These are phyloP conservation scores for Tiliacea citrago DNA, from an alignment of 2,888 invertebrate species.

Conservation along the genomic window DNA sequence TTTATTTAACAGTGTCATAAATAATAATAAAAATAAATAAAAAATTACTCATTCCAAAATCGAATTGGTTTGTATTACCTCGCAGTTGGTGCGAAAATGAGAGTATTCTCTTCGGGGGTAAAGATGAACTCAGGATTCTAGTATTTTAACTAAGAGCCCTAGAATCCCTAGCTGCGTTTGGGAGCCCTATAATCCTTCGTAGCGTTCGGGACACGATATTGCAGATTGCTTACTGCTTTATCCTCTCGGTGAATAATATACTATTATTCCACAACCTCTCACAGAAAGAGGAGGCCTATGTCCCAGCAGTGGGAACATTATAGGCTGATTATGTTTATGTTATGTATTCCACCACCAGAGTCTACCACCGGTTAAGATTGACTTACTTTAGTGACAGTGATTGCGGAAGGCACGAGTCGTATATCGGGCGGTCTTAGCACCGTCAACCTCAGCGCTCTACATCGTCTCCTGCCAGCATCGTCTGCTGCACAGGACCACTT, in stretches of 20 bases:
- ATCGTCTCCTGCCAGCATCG: constrained; percentile 93
- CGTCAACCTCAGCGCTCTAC: constrained; percentile 91
- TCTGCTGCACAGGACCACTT: constrained; percentile 95
- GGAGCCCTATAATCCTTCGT: no score
- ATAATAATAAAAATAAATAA: no score
- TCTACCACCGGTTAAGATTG: no score
- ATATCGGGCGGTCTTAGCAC: constrained; percentile 92
- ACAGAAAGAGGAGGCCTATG: no score
- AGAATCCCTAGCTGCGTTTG: background rate
- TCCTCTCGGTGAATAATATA: no score
- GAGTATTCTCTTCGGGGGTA: background rate
- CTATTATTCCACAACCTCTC: no score
- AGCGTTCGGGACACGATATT: no score
- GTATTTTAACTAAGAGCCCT: background rate
- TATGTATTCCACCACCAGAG: no score
- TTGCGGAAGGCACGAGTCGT: constrained; percentile 92
- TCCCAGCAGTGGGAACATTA: no score
- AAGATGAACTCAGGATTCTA: background rate
- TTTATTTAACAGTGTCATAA: background rate
- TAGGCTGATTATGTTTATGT: no score
- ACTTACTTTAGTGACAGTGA: constrained; percentile 93
- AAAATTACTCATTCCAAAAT: background rate
- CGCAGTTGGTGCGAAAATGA: background rate
- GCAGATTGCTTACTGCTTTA: no score
- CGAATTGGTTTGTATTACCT: background rate